These are phyloP conservation scores for Bos javanicus DNA, from an alignment of 2,113 vertebrate species.

Conservation along the genomic window DNA sequence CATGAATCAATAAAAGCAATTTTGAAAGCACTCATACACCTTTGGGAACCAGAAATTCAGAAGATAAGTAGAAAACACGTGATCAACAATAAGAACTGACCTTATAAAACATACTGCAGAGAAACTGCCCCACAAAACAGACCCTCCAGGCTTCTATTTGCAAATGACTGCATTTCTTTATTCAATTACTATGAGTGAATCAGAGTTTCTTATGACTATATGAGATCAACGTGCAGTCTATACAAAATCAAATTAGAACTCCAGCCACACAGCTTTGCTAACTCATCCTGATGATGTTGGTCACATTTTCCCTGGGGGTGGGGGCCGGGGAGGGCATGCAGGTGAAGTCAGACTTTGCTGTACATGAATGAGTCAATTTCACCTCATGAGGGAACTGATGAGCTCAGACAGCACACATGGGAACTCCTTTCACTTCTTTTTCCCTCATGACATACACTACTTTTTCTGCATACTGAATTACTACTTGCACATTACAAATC, in stretches of 20 bases:
- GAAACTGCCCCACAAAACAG: conserved; percentile 5
- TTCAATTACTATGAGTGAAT: neutral
- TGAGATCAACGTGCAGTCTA: neutral
- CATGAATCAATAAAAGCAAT: conserved; percentile 47
- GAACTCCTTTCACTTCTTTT: neutral
- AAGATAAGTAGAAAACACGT: conserved; percentile 11
- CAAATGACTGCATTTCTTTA: conserved; percentile 24
- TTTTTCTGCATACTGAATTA: neutral
- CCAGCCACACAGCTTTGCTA: neutral
- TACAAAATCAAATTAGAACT: neutral
- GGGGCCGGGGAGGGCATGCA: neutral
- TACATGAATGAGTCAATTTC: neutral
- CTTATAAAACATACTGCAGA: conserved; percentile 5
- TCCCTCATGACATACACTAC: neutral
- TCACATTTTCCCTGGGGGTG: neutral
- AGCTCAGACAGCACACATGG: neutral
- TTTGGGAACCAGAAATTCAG: conserved; percentile 44
- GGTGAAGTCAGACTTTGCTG: neutral
- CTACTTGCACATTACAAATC: neutral
- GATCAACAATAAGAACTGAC: neutral
- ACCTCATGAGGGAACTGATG: neutral
- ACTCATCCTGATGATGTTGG: neutral
- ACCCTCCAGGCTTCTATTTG: conserved; percentile 36
- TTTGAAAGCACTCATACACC: conserved; percentile 30
- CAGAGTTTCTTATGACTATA: neutral